Base-by-base conservation (phyloP, 2,797 vertebrate genomes). In the Cossypha heuglini region DNA sequence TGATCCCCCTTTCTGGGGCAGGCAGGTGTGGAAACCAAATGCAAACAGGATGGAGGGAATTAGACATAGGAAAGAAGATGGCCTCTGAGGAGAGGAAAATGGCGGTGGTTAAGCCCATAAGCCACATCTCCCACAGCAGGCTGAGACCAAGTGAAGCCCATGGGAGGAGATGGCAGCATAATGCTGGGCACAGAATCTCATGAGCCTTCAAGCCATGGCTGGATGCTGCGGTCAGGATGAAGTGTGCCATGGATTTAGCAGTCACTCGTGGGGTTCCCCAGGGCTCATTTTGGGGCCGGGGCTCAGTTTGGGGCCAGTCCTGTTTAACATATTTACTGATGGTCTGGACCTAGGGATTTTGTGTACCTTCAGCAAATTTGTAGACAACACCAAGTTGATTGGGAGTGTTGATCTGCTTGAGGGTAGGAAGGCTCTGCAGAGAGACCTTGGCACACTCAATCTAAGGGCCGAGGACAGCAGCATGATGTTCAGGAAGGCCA, bases 1-100 rank as follows among this genome's bases (percentile, higher is more conserved):
- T 0, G 0, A 48, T 31, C 35, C 24, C 0, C 0, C 20, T 58
- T 75, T 20, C 19, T 37, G 12, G 9, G 43, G 25, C n/a, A 48
- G 68, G 28, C 2, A 2, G 68, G 5, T 83, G 22, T 19, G 51
- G 68, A 57, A 89, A 57, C 35, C 2, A 1, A 74, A 45, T 10
- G 22, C 22, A 51, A 51, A 26, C 14, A 76, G 59, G 37, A 26
- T 38, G 38, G 38, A 66, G n/a, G 19, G 19, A 17, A 20, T 74
- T 29, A 18, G n/a, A 42, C 0, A 1, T 42, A 37, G 35, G 46
- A 72, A 76, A 81, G 48, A 29, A 74, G 31, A n/a, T 74, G 61
- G 18, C 20, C 40, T 69, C 24, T 72, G 29, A 37, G 0, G 1
- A 76, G 71, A 69, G 19, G 40, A 63, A 59, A 22, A 8, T n/a